Evolutionary conservation across 2,113 vertebrate species (phyloP).

Genomic region (Turnix velox): DNA sequence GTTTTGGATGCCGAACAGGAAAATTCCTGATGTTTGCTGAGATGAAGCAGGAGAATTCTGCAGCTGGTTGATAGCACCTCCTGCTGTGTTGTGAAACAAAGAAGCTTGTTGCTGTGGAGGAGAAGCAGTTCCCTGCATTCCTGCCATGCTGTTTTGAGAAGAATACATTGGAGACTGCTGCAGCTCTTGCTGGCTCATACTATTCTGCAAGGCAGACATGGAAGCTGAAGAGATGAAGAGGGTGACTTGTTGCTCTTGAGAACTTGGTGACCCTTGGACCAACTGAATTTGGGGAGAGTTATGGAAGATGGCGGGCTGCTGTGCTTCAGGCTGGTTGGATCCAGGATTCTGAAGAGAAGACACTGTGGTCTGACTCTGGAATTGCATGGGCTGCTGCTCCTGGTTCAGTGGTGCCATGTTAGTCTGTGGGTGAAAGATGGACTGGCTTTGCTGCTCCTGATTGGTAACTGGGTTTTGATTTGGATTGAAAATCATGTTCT

Average conservation of each 20-base stretch:
- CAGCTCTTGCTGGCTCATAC: constrained; percentile 85
- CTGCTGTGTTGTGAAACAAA: constrained; percentile 85
- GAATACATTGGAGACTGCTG: constrained; percentile 87
- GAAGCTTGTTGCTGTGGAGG: constrained; percentile 84
- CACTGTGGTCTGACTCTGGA: constrained; percentile 87
- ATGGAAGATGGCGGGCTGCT: constrained; percentile 87
- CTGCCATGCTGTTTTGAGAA: constrained; percentile 82
- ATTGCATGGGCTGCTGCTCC: constrained; percentile 89
- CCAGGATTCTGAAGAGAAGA: constrained; percentile 80
- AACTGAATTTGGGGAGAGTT: constrained; percentile 92
- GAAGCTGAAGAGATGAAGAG: constrained; percentile 90
- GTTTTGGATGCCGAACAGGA: constrained; percentile 95
- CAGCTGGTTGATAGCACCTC: constrained; percentile 83
- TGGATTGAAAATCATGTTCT: constrained; percentile 78
- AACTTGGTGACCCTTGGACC: constrained; percentile 77
- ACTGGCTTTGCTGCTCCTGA: constrained; percentile 83
- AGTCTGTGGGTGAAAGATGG: constrained; percentile 86
- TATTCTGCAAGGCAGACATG: constrained; percentile 86
- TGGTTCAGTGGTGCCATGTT: constrained; percentile 82
- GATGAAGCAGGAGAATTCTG: constrained; percentile 80
- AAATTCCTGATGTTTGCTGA: constrained; percentile 87
- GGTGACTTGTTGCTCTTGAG: constrained; percentile 85
- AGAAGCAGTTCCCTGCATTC: constrained; percentile 84
- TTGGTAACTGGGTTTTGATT: constrained; percentile 75
- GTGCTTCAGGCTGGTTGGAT: constrained; percentile 73